Base-by-base conservation (phyloP, 2,888 invertebrate genomes). In the Himalopsyche kuldschensis region DNA sequence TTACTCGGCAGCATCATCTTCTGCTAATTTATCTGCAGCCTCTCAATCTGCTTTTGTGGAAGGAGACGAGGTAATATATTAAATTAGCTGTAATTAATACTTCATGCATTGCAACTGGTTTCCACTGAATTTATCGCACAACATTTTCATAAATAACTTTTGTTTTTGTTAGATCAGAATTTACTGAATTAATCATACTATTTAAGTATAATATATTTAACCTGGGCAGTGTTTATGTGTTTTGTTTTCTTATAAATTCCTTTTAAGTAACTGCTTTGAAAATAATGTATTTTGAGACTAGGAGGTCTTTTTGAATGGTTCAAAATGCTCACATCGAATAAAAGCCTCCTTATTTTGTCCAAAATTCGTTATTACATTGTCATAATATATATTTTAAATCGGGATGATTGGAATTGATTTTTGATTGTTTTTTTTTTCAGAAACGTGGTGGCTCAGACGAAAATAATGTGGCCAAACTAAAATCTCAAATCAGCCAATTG, bases 401-500 rank as follows among this genome's bases (percentile, higher is more conserved):
- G n/a, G n/a, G n/a, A n/a, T n/a, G n/a, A 32, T 2, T 41, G 15
- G 11, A 41, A 15, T 41, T 41, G 5, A 47, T 77, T 69, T 30
- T n/a, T 55, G 41, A 24, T 48, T 76, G 20, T 75, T 75, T 77
- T 76, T 10, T n/a, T 31, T 78, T 82, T 17, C 81, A 82, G 82
- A 78, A 81, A 76, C 76, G 78, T n/a, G 30, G 35, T 27, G 15
- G 35, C 30, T 20, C 69, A 5, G 55, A 81, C 17, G 81, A 81
- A n/a, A 81, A 77, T 31, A 47, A 76, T 69, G 92, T 95, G 81
- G 89, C 91, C 4, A 93, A 93, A 88, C 90, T 96, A 86, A 95
- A 93, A 88, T 94, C 93, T 87, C 94, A 96, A 91, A 93, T 96
- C 69, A 94, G 94, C 88, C 91, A 92, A 87, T 90, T 96, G 87